Conservation (phyloP, 2,113 vertebrate genomes). For the Ardeotis arabs region DNA sequence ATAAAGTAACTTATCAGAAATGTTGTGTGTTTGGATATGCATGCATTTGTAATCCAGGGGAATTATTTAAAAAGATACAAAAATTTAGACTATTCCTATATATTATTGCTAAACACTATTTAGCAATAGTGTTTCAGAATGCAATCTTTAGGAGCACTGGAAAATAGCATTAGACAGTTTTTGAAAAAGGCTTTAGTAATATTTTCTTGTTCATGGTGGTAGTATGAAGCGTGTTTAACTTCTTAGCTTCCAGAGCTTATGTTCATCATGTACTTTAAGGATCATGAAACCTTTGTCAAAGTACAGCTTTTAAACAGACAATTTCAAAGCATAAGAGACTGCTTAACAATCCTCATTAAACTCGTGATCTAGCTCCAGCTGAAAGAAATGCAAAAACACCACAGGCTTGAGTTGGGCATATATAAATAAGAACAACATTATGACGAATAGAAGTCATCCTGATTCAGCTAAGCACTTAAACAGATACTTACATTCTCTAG, state of each 20-base stretch:
- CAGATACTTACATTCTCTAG: conserved; percentile 15
- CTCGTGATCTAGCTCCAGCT: not conserved
- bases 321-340: conserved; percentile 28
- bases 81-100: not conserved
- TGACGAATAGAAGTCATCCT: not conserved
- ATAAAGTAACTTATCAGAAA: not conserved
- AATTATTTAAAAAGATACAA: not conserved
- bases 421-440: not conserved
- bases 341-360: not conserved
- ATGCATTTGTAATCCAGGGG: not conserved
- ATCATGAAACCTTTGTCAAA: not conserved
- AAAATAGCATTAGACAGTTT: not conserved
- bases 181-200: not conserved
- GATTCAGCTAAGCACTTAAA: conserved; percentile 17
- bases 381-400: not conserved
- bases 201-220: not conserved
- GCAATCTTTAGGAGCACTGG: not conserved
- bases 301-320: not conserved
- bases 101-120: not conserved
- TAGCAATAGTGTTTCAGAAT: not conserved
- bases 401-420: not conserved
- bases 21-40: not conserved
- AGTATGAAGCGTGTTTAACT: not conserved
- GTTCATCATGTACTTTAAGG: not conserved
- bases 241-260: not conserved